phyloP scores from a whole-genome alignment of 2,888 invertebrate species.

The Nematopogon swammerdamellus region DNA sequence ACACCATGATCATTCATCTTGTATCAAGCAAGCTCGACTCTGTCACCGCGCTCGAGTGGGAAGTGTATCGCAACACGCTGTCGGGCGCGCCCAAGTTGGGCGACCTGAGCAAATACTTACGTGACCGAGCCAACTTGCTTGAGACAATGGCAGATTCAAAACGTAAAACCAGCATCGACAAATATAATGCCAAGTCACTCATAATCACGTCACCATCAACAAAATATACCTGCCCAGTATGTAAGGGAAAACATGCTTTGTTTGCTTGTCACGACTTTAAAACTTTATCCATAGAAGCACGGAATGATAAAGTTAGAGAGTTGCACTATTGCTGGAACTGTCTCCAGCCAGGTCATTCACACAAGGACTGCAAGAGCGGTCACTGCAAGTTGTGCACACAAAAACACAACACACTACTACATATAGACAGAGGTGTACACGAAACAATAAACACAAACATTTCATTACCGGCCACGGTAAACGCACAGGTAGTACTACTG shows the following conservation, averaged over 20 bases:
- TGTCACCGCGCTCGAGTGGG: neutral
- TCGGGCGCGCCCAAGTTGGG: neutral
- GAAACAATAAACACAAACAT: no score
- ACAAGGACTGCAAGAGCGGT: neutral
- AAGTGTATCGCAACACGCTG: neutral
- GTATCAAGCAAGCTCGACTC: neutral
- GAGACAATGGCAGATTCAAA: neutral
- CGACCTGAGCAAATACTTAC: neutral
- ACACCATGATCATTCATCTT: neutral
- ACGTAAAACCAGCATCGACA: no score
- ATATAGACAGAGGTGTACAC: neutral
- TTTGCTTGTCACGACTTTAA: slow-evolving; percentile 5
- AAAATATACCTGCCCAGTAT: slow-evolving; percentile 3
- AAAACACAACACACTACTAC: neutral
- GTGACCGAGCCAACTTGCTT: no score
- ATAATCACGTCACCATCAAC: neutral
- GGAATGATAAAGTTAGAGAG: slow-evolving; percentile 1
- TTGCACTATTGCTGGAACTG: slow-evolving; percentile 6
- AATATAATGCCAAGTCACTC: no score
- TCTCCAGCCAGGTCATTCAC: slow-evolving; percentile 5
- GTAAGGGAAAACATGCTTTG: slow-evolving; percentile 5
- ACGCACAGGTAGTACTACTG: slow-evolving; percentile 2
- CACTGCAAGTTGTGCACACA: neutral
- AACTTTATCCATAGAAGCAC: slow-evolving; percentile 1
- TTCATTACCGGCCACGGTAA: no score